These are phyloP conservation scores for Temnopleurus reevesii DNA, from an alignment of 53 echinoderm and acorn worm species.

Conservation along the genomic window DNA sequence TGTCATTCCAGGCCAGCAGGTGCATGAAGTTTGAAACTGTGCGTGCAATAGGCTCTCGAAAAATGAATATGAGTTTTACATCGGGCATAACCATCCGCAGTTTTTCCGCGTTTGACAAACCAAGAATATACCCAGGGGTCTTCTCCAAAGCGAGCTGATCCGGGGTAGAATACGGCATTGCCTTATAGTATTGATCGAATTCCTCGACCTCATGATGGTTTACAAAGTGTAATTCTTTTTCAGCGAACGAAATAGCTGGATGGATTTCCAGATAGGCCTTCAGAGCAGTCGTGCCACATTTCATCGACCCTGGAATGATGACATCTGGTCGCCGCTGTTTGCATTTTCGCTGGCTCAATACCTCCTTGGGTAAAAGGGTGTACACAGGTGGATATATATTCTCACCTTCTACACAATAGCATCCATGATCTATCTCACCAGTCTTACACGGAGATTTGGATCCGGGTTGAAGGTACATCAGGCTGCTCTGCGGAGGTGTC, in stretches of 20 bases:
- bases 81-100: neutral
- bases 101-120: neutral
- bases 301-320: conserved; percentile 78
- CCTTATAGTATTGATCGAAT: conserved; percentile 39
- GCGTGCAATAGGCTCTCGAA: conserved; percentile 47
- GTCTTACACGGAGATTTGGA: neutral
- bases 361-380: conserved; percentile 34
- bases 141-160: conserved; percentile 59
- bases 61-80: conserved; percentile 23
- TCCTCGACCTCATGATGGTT: neutral
- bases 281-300: conserved; percentile 80
- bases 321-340: conserved; percentile 67
- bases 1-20: neutral
- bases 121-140: conserved; percentile 55
- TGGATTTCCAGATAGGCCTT: conserved; percentile 78
- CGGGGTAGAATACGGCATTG: conserved; percentile 56
- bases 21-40: conserved; percentile 59
- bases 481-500: too few species aligned
- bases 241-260: conserved; percentile 70
- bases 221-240: conserved; percentile 68
- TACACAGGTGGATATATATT: neutral
- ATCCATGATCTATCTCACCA: conserved; percentile 46
- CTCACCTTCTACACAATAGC: conserved; percentile 4
- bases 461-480: neutral
- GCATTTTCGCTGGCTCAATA: conserved; percentile 56